Conservation (phyloP, 2,113 vertebrate species). For the Alaudala cheleensis region DNA sequence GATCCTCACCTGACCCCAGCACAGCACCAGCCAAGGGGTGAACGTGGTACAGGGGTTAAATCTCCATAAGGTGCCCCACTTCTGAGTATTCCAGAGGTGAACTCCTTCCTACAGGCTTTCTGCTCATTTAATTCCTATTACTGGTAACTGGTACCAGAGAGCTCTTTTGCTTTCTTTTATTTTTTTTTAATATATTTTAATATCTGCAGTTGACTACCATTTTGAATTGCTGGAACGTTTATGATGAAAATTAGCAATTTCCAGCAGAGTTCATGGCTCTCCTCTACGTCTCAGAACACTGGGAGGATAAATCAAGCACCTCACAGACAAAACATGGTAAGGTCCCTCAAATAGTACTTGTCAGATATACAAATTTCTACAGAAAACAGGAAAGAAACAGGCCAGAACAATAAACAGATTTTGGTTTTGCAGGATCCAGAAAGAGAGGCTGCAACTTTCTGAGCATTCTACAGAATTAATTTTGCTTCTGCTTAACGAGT, state of each 20-base stretch:
- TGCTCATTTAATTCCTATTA: neutral
- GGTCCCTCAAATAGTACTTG: neutral
- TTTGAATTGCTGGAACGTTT: neutral
- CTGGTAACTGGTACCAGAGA: neutral
- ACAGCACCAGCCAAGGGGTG: neutral
- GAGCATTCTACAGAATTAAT: neutral
- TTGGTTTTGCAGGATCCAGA: neutral
- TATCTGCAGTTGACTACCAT: neutral
- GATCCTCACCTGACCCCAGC: neutral
- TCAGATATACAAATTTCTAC: neutral
- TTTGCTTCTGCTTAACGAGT: neutral
- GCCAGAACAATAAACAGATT: neutral
- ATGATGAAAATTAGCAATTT: neutral
- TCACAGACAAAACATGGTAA: neutral
- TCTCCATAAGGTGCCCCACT: neutral
- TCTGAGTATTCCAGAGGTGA: neutral
- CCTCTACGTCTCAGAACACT: neutral
- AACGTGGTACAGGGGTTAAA: neutral
- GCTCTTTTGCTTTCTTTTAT: neutral
- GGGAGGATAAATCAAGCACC: neutral
- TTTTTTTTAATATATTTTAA: neutral
- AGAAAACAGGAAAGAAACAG: neutral
- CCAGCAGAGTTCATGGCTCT: neutral
- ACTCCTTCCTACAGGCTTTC: neutral
- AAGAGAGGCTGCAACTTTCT: neutral